Percentiles rank a stretch among this genome's conserved stretches.
phyloP scores from a whole-genome alignment of 2,888 invertebrate genomes.

The Agonopterix alstromeriana region DNA sequence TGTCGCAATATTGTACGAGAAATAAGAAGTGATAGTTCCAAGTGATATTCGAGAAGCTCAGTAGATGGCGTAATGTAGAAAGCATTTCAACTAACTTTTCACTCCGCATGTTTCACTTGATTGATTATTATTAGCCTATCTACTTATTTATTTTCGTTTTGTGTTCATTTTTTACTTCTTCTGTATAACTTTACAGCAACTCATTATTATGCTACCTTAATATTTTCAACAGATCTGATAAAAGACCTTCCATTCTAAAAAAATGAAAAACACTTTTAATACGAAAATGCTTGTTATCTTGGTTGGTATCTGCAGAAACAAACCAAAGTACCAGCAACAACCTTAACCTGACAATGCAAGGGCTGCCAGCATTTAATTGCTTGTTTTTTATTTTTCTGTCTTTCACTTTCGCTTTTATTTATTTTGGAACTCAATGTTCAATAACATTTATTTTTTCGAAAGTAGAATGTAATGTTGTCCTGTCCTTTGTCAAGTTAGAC shows the following conservation, averaged over 20 bases:
- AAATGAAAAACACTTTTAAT: background rate
- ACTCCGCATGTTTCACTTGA: too few species aligned
- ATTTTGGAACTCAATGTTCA: slow-evolving; percentile 15
- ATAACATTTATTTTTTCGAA: slow-evolving; percentile 14
- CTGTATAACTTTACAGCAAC: too few species aligned
- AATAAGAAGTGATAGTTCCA: background rate
- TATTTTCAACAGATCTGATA: too few species aligned
- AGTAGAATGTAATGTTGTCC: background rate
- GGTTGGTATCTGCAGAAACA: background rate
- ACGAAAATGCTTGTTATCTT: background rate
- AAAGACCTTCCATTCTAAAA: background rate
- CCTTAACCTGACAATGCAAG: slow-evolving; percentile 6
- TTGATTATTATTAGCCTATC: too few species aligned
- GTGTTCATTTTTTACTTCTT: too few species aligned
- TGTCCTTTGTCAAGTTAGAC: too few species aligned
- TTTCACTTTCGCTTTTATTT: background rate
- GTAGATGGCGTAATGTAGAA: slow-evolving; percentile 20
- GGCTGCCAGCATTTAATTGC: background rate
- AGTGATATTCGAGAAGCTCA: slow-evolving; percentile 5
- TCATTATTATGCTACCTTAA: too few species aligned
- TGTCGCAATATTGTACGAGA: background rate
- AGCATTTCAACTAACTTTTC: too few species aligned
- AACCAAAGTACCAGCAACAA: background rate
- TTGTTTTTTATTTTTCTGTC: too few species aligned
- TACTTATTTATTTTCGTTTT: too few species aligned